Evolutionary conservation across 2,797 vertebrate genomes (phyloP), one percentile per base, ranked within the genome.

Genomic region (Graptemys geographica): DNA sequence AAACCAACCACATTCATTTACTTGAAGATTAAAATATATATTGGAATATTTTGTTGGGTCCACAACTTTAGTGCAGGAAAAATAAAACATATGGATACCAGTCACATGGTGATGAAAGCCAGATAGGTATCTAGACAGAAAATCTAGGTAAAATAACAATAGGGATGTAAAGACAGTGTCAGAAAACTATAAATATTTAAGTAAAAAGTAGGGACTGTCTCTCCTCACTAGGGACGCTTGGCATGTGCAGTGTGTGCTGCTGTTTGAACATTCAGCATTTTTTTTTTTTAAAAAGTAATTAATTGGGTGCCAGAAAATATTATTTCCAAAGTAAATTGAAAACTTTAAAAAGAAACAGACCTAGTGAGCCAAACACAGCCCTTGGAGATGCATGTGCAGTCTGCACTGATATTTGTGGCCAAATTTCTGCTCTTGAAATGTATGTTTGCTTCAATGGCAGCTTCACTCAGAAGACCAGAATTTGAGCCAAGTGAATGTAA

Each of bases 301-400:
- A 96, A 95, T 94, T 87, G 15, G n/a, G 87, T 96, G 96, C 97
- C 96, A 96, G 96, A 92, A 97, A 97, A 96, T 93, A 95, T 41
- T 79, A 88, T 93, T 97, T 97, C 94, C 90, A 96, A 96, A 69
- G 92, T 95, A 97, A 97, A 97, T 90, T 56, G 0, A 13, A 86
- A 87, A 47, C 44, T 78, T 78, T 16, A 76, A 65, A 83, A 84
- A 86, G 1, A 62, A 84, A 74, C 0, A 0, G 52, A 74, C 15
- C 8, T 65, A 91, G 81, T 16, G 91, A 53, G 79, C 65, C 83
- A 89, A 86, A 9, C 5, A 52, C 79, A 92, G 82, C 47, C 88
- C 31, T 94, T 83, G 82, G 89, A 87, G 94, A 85, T 33, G 78
- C 72, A 88, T 86, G 86, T 44, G 41, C 93, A 95, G 89, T 93